A percentile compares a stretch with the other conserved stretches of the same genome.
These are phyloP conservation scores for Chaetodon trifasciatus DNA, from an alignment of 2,797 vertebrate species.

Conservation along the genomic window DNA sequence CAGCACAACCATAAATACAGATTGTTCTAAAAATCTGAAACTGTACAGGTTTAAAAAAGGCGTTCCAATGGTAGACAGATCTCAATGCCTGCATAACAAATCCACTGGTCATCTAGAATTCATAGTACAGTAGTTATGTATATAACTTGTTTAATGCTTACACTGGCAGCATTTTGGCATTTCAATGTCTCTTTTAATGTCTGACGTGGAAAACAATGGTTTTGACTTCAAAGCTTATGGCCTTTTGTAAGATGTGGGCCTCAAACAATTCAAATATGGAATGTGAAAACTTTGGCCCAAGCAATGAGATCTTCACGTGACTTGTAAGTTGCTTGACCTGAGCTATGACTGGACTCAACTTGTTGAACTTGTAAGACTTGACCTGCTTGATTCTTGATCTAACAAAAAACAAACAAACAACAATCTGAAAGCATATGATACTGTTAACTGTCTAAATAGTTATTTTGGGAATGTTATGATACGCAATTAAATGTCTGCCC, in stretches of 20 bases:
- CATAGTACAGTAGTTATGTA: background rate
- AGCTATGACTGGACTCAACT: background rate
- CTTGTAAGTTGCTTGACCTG: background rate
- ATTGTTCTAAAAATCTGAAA: background rate
- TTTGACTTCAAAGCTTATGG: background rate
- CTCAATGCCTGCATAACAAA: background rate
- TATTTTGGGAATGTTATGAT: no score
- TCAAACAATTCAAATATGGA: background rate
- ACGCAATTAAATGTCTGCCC: no score
- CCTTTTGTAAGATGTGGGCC: background rate
- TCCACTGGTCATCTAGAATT: background rate
- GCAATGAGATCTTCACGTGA: background rate
- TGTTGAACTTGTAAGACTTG: background rate
- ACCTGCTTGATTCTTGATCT: background rate
- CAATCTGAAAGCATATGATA: no score
- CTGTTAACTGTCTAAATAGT: no score
- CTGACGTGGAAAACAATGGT: background rate
- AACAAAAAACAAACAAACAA: no score
- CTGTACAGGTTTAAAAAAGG: background rate
- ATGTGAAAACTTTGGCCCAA: no score
- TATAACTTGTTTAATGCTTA: background rate
- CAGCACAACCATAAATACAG: background rate
- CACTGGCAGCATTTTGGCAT: background rate
- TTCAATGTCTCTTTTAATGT: background rate
- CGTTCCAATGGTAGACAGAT: background rate